A percentile compares a stretch with the other conserved stretches of the same genome.
Evolutionary conservation across 2,888 invertebrate species (phyloP).

Genomic region (Euplexia lucipara): DNA sequence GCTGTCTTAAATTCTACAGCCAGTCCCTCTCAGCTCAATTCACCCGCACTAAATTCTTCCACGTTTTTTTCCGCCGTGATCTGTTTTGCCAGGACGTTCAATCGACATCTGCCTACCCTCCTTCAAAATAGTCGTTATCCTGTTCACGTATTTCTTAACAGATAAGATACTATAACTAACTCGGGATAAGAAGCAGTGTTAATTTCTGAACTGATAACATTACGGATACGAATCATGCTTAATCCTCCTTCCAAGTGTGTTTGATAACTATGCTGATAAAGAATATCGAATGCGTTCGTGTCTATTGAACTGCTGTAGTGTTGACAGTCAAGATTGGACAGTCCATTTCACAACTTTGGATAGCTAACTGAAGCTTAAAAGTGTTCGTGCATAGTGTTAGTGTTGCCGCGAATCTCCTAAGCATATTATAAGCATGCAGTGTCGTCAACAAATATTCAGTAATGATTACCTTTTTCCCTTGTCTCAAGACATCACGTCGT

Average conservation of each 20-base stretch:
- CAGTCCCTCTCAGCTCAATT: too few relatives aligned
- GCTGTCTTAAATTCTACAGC: neutral
- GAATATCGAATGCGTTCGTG: constrained; percentile 20
- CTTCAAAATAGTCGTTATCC: neutral
- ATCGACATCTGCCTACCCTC: neutral
- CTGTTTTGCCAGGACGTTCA: too few relatives aligned
- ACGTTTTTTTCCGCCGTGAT: too few relatives aligned
- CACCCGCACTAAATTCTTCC: too few relatives aligned
- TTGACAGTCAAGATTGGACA: neutral
- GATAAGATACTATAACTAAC: constrained; percentile 41
- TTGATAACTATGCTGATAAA: constrained; percentile 42
- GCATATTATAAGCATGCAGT: neutral
- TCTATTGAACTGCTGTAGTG: neutral
- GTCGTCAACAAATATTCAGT: neutral
- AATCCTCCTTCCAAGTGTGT: constrained; percentile 34
- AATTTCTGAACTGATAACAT: constrained; percentile 45
- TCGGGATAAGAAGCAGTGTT: constrained; percentile 29
- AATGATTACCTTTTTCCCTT: constrained; percentile 21
- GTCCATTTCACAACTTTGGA: neutral
- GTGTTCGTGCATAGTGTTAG: constrained; percentile 5
- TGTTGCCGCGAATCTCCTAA: neutral
- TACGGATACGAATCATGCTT: constrained; percentile 18
- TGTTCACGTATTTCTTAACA: constrained; percentile 6
- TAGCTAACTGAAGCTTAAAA: neutral
- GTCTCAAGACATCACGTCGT: constrained; percentile 12